Base-by-base conservation (phyloP, 1,140 invertebrate species). In the Drosophila santomea region DNA sequence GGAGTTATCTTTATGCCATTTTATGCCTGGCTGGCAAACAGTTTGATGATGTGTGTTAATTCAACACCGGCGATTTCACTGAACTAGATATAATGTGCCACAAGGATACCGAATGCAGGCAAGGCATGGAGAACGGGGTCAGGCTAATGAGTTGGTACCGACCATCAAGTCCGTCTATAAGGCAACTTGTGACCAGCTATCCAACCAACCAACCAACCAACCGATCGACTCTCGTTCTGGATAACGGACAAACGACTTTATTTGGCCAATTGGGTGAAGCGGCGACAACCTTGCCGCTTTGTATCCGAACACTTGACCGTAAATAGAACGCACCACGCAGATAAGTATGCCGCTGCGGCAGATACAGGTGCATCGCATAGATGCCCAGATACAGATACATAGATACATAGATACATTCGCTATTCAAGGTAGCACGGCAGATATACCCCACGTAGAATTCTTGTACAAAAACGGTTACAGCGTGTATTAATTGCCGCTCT, bases 231-330 rank as follows among this genome's bases (percentile, higher is more conserved):
- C 62, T 69, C 45, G 50, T 41, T 63, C 43, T 62, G 62, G 41
- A 38, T 86, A 89, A 83, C 84, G 84, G 84, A 79, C 51, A n/a
- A 50, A 47, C 48, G 66, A 47, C 64, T 69, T 79, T 88, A 88
- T 88, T 88, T 88, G 83, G 83, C 83, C 84, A 88, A 88, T 89
- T 88, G 83, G 83, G 83, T 88, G 83, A 86, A 82, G 79, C 78
- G 43, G 58, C 59, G 17, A 44, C 68, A 89, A 81, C 81, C 82
- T 85, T 85, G 82, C 66, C 25, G 35, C 32, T 38, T 59, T 20
- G 50, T 58, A 8, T 20, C 17, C 3, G 56, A 78, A 80, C 83
- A 89, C 83, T 88, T 88, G 79, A 89, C 80, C 80, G 84, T 83
- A 89, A 88, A 88, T 88, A 88, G 83, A 79, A 73, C 72, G 47